These are phyloP conservation scores for Drosophila sproati DNA, from an alignment of 1,140 invertebrate genomes.

Conservation along the genomic window DNA sequence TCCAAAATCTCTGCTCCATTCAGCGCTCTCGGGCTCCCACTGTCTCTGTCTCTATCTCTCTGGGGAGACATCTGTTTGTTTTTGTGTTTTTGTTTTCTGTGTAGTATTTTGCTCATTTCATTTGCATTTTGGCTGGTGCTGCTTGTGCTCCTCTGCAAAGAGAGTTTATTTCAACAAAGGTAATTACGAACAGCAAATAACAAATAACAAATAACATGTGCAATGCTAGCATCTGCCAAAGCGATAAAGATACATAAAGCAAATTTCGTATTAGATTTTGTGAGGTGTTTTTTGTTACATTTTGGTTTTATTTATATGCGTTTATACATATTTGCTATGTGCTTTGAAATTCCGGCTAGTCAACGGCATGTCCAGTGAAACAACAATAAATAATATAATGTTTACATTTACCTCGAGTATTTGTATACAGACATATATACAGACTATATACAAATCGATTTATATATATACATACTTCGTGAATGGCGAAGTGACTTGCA, in stretches of 20 bases:
- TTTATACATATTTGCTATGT: constrained; percentile 12
- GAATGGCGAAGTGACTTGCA: constrained; percentile 27
- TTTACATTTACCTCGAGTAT: constrained; percentile 8
- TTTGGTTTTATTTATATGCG: not conserved
- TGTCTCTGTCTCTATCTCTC: constrained; percentile 8
- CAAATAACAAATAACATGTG: constrained; percentile 45
- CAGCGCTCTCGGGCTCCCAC: constrained; percentile 31
- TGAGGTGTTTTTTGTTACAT: not conserved
- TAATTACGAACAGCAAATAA: constrained; percentile 25
- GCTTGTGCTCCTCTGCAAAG: constrained; percentile 2
- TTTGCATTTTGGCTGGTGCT: constrained; percentile 28
- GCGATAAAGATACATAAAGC: too few relatives aligned
- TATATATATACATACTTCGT: constrained; percentile 1
- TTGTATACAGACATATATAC: not conserved
- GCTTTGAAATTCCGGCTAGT: constrained; percentile 13
- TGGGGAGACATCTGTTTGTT: constrained; percentile 49
- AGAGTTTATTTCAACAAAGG: constrained; percentile 26
- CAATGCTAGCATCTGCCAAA: not conserved
- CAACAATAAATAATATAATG: constrained; percentile 17
- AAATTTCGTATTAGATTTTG: too few relatives aligned
- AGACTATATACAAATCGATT: not conserved
- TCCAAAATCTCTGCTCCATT: constrained; percentile 41
- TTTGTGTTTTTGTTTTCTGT: constrained; percentile 29
- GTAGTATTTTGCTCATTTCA: constrained; percentile 39
- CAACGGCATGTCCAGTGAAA: constrained; percentile 3